Percentiles rank a stretch among this genome's conserved stretches.
Conservation (phyloP, 1,140 invertebrate genomes). For the Sycophila sp. region DNA sequence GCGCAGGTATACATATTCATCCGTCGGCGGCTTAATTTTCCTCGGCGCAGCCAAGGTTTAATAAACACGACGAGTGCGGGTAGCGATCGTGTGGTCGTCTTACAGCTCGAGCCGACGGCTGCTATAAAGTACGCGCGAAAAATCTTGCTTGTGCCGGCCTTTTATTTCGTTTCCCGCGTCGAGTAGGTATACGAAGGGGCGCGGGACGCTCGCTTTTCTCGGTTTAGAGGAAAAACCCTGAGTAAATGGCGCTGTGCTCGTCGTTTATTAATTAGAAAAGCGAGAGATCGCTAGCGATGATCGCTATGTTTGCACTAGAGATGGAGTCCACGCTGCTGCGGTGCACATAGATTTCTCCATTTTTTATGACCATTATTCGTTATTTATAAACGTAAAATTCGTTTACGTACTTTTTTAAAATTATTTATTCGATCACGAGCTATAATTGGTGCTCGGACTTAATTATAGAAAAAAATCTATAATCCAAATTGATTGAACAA, state of each 20-base stretch:
- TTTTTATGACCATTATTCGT: not conserved
- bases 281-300: not conserved
- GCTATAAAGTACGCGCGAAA: not conserved
- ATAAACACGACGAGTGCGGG: conserved; percentile 9
- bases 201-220: not conserved
- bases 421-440: no score
- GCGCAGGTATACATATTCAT: no score
- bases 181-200: not conserved
- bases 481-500: no score
- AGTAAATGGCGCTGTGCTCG: not conserved
- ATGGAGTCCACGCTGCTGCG: no score
- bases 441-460: no score
- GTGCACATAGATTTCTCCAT: no score
- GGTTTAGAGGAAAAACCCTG: not conserved
- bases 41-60: not conserved
- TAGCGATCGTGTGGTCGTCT: not conserved
- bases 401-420: no score
- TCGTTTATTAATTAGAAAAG: conserved; percentile 15
- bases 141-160: not conserved
- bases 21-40: not conserved
- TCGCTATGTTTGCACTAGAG: not conserved
- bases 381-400: not conserved
- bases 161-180: not conserved
- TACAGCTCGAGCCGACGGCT: not conserved
- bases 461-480: no score